Evolutionary conservation across 2,888 invertebrate genomes (phyloP).

Genomic region (Archips crataeganus): DNA sequence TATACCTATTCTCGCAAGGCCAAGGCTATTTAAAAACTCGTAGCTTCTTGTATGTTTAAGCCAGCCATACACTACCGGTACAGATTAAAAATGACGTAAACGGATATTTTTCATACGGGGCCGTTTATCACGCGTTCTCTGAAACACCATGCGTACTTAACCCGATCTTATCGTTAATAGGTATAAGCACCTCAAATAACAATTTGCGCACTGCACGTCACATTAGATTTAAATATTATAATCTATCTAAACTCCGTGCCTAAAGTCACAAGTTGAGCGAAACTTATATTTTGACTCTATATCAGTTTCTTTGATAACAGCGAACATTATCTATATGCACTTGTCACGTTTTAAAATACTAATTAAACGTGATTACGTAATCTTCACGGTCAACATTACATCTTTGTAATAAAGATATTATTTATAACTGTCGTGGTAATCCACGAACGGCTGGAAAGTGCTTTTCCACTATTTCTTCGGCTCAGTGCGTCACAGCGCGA

Average conservation of each 20-base stretch:
- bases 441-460: constrained; percentile 60
- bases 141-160: constrained; percentile 25
- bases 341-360: constrained; percentile 20
- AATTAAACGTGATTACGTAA: constrained; percentile 10
- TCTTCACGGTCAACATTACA: constrained; percentile 13
- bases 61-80: constrained; percentile 42
- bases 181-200: constrained; percentile 34
- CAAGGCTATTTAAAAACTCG: constrained; percentile 67
- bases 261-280: background rate
- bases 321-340: constrained; percentile 4
- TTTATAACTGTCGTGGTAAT: background rate
- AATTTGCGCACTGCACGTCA: constrained; percentile 20
- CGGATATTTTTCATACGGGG: constrained; percentile 43
- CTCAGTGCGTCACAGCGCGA: constrained; percentile 57
- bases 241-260: background rate
- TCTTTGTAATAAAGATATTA: constrained; percentile 4
- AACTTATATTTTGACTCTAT: constrained; percentile 2
- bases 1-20: constrained; percentile 55
- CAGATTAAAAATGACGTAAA: constrained; percentile 45
- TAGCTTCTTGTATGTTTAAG: constrained; percentile 43
- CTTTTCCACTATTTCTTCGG: constrained; percentile 61
- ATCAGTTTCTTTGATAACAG: constrained; percentile 14
- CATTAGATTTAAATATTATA: constrained; percentile 4
- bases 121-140: constrained; percentile 32
- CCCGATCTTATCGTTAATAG: constrained; percentile 23